These are phyloP conservation scores for Amniataba percoides DNA, from an alignment of 2,797 vertebrate genomes.

Conservation along the genomic window DNA sequence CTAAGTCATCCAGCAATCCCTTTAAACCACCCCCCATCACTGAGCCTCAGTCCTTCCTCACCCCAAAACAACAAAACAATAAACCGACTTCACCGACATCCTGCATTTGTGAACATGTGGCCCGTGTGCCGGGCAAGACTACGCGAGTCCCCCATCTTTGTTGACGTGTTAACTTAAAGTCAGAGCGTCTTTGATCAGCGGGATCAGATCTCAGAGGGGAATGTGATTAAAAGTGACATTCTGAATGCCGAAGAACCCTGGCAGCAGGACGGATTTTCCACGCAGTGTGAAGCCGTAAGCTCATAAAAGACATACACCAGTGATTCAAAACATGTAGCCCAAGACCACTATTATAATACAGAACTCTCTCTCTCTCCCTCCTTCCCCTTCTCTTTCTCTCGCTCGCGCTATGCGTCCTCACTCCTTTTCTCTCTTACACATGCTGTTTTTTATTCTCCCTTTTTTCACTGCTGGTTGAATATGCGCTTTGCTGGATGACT, in stretches of 20 bases:
- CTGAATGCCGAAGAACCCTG: constrained; percentile 73
- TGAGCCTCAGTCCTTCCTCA: constrained; percentile 7
- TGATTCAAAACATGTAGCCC: constrained; percentile 78
- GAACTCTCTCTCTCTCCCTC: constrained; percentile 40
- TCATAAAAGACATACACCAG: constrained; percentile 83
- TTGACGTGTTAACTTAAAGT: constrained; percentile 77
- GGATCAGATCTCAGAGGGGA: constrained; percentile 77
- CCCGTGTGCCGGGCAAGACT: constrained; percentile 24
- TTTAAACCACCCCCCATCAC: constrained; percentile 25
- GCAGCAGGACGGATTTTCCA: constrained; percentile 81
- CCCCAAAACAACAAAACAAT: constrained; percentile 42
- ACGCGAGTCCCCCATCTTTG: constrained; percentile 60
- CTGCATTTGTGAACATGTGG: constrained; percentile 2
- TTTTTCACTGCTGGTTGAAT: constrained; percentile 65
- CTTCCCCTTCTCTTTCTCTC: constrained; percentile 29
- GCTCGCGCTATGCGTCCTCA: constrained; percentile 34
- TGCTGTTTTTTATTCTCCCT: constrained; percentile 23
- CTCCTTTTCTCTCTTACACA: constrained; percentile 48
- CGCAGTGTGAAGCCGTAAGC: constrained; percentile 84
- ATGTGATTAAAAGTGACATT: constrained; percentile 85
- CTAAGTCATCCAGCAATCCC: constrained; percentile 19
- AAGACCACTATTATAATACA: constrained; percentile 75
- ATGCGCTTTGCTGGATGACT: constrained; percentile 82
- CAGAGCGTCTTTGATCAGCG: constrained; percentile 80
- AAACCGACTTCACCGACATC: constrained; percentile 30